Evolutionary conservation across 2,113 vertebrate species (phyloP).

Genomic region (Oryzias javanicus): DNA sequence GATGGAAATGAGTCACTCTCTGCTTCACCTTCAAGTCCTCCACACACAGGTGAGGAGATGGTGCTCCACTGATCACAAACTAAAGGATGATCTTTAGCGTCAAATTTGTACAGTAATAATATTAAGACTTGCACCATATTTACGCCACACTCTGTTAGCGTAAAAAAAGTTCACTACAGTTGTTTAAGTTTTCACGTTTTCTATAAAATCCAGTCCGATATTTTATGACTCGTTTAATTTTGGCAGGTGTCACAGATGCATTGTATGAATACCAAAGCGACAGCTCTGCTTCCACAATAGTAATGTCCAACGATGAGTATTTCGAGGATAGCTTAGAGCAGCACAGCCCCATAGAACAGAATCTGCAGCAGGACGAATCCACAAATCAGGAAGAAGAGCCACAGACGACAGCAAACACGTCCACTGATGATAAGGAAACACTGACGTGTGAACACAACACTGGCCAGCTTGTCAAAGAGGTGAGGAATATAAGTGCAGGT

Average conservation of each 20-base stretch:
- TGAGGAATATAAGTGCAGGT: constrained; percentile 52
- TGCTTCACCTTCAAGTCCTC: constrained; percentile 36
- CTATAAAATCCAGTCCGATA: not conserved
- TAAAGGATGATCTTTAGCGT: too few relatives aligned
- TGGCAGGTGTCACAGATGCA: constrained; percentile 15
- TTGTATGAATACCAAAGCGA: constrained; percentile 67
- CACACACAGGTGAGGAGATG: constrained; percentile 63
- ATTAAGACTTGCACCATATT: not conserved
- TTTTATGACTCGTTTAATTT: not conserved
- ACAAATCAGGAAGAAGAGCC: constrained; percentile 79
- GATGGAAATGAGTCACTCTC: constrained; percentile 15
- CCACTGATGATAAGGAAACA: not conserved
- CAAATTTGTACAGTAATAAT: too few relatives aligned
- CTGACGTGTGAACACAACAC: constrained; percentile 72
- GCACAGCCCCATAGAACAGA: constrained; percentile 1
- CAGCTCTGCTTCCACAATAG: constrained; percentile 39
- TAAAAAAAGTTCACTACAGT: too few relatives aligned
- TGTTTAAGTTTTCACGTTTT: not conserved
- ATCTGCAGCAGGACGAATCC: constrained; percentile 72
- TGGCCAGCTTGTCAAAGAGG: constrained; percentile 85
- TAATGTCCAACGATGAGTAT: constrained; percentile 17
- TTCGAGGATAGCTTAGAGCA: constrained; percentile 12
- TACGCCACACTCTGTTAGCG: too few relatives aligned
- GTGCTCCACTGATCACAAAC: not conserved
- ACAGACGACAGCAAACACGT: constrained; percentile 73